Evolutionary conservation across 2,888 invertebrate species (phyloP), one percentile per base, ranked within the genome.

Genomic region (Tenthredo livida): DNA sequence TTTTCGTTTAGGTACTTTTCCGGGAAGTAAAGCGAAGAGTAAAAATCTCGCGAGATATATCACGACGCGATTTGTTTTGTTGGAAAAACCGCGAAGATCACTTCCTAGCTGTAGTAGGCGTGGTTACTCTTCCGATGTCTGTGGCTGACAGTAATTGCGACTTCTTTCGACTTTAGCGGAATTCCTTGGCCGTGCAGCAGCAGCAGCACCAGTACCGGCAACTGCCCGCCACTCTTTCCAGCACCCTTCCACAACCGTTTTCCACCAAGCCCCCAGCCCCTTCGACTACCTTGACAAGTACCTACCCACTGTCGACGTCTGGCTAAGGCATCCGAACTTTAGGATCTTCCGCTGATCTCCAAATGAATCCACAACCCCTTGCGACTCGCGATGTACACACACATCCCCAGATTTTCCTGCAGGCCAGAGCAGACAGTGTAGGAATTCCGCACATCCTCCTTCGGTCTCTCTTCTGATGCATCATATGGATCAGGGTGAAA

Each of bases 101-200:
- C 77, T 75, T 3, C 12, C 21, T 29, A 2, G 77, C 47, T 33
- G 33, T 67, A 33, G 67, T 12, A 67, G 77, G 17, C 50, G 47
- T 67, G 29, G 83, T 83, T 40, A 83, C 61, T 29, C 73, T 40
- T 33, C 70, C 87, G 82, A 85, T 88, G 87, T 90, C 92, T 92
- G 92, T 85, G 85, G 87, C 87, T 92, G 92, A 92, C 92, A 90
- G 92, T 92, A 92, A 92, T 92, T 92, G 92, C 90, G 89, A 90
- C 90, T 91, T 91, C 90, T 90, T 90, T 88, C 88, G 89, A 88
- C 88, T 89, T 87, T 86, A 88, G 84, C 87, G 88, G 87, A 90
- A 90, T 90, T 90, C 89, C 89, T 89, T 84, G 86, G 87, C 86
- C 88, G 87, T 54, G 54, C 87, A 37, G 1, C 73, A 0, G 54